These are phyloP conservation scores for Troides oblongomaculatus DNA, from an alignment of 2,888 invertebrate genomes.

Conservation along the genomic window DNA sequence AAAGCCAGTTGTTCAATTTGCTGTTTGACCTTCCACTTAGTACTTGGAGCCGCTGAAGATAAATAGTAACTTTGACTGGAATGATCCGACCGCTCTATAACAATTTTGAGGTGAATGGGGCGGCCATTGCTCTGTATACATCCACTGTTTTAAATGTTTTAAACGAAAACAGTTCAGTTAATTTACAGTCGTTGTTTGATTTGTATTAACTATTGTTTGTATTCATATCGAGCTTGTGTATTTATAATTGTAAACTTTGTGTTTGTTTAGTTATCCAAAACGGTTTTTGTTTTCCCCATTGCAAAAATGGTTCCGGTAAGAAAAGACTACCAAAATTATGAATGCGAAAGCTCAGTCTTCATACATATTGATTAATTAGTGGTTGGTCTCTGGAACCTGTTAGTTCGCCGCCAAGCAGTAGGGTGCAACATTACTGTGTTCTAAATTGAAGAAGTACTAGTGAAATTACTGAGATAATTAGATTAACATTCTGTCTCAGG, in stretches of 20 bases:
- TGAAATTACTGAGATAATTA: too few relatives aligned
- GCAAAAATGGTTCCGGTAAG: too few relatives aligned
- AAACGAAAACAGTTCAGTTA: conserved; percentile 5
- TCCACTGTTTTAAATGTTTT: conserved; percentile 5
- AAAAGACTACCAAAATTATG: too few relatives aligned
- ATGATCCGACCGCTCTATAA: conserved; percentile 16
- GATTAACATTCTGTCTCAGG: too few relatives aligned
- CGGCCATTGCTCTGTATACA: background rate
- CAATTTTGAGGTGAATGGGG: conserved; percentile 20
- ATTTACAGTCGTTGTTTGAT: background rate
- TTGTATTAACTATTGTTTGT: background rate
- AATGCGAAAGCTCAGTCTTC: too few relatives aligned
- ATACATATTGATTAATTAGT: too few relatives aligned
- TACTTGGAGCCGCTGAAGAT: conserved; percentile 14
- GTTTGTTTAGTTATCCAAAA: background rate
- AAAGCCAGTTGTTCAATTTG: conserved; percentile 12
- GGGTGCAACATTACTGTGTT: too few relatives aligned
- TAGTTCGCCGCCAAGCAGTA: too few relatives aligned
- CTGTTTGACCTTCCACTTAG: conserved; percentile 23
- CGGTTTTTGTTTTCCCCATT: too few relatives aligned
- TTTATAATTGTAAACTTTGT: background rate
- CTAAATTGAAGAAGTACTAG: too few relatives aligned
- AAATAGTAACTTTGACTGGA: conserved; percentile 19
- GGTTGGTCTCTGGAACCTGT: too few relatives aligned
- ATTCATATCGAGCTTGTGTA: background rate